Percentiles rank a stretch among this genome's conserved stretches.
Evolutionary conservation across 2,888 invertebrate genomes (phyloP).

Genomic region (Cheilosia urbana): DNA sequence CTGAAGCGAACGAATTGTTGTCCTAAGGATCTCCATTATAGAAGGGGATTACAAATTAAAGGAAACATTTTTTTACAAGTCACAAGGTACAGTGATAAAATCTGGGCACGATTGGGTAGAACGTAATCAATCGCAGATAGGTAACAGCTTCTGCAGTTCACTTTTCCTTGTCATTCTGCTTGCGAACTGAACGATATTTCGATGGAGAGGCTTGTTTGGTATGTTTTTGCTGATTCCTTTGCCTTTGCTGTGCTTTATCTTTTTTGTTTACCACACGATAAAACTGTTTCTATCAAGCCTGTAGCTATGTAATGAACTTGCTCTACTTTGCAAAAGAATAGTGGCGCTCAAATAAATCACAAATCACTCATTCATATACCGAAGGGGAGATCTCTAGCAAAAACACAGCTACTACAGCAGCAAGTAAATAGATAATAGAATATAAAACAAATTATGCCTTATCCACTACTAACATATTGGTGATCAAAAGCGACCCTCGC

Average conservation of each 20-base stretch:
- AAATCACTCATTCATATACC: slow-evolving; percentile 48
- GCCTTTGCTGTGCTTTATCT: not conserved
- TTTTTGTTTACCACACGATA: slow-evolving; percentile 27
- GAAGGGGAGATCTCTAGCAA: slow-evolving; percentile 33
- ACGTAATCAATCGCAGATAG: no score
- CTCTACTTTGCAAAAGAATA: slow-evolving; percentile 3
- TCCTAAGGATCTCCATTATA: no score
- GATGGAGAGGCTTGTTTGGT: no score
- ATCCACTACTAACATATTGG: slow-evolving; percentile 9
- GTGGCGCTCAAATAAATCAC: slow-evolving; percentile 67
- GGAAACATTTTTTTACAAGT: no score
- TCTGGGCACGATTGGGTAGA: no score
- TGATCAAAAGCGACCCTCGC: slow-evolving; percentile 49
- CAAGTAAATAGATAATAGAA: slow-evolving; percentile 55
- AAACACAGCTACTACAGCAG: not conserved
- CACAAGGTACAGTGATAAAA: no score
- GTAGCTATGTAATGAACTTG: slow-evolving; percentile 2
- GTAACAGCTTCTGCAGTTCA: no score
- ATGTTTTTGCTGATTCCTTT: not conserved
- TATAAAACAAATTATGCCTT: slow-evolving; percentile 29
- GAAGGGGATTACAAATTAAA: no score
- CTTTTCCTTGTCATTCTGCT: no score
- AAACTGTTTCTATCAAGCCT: not conserved
- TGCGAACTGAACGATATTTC: no score
- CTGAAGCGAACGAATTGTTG: no score